A percentile compares a stretch with the other conserved stretches of the same genome.
These are phyloP conservation scores for Sisor rabdophorus DNA, from an alignment of 2,113 vertebrate species.

Conservation along the genomic window DNA sequence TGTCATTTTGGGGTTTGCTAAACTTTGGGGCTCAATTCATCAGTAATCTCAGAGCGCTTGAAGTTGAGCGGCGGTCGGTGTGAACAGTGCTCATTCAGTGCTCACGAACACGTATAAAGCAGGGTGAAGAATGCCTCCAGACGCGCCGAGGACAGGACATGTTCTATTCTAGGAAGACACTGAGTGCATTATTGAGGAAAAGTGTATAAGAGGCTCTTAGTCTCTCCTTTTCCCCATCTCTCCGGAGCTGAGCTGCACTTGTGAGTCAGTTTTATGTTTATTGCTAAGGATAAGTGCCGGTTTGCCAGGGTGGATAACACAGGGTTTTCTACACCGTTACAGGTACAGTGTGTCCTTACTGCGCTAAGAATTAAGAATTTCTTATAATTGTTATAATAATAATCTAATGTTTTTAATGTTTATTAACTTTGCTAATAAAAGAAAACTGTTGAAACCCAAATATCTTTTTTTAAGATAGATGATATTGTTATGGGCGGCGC, in stretches of 20 bases:
- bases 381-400: too few species aligned
- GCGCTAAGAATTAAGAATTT: too few species aligned
- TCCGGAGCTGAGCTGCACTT: neutral
- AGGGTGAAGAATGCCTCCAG: slow-evolving; percentile 11
- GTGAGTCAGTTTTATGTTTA: slow-evolving; percentile 10
- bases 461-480: too few species aligned
- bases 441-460: too few species aligned
- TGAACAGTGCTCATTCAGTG: slow-evolving; percentile 30
- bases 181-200: slow-evolving; percentile 32
- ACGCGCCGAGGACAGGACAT: slow-evolving; percentile 30
- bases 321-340: too few species aligned
- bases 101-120: slow-evolving; percentile 16
- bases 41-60: neutral
- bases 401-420: too few species aligned
- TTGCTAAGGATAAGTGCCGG: too few species aligned
- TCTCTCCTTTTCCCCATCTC: neutral
- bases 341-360: too few species aligned
- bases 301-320: too few species aligned
- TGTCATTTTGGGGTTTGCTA: neutral
- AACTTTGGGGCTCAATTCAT: neutral
- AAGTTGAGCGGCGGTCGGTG: neutral
- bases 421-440: too few species aligned
- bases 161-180: slow-evolving; percentile 41
- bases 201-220: slow-evolving; percentile 34
- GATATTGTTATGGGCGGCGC: too few species aligned